phyloP scores from a whole-genome alignment of 2,888 invertebrate genomes.

The Abrostola tripartita region DNA sequence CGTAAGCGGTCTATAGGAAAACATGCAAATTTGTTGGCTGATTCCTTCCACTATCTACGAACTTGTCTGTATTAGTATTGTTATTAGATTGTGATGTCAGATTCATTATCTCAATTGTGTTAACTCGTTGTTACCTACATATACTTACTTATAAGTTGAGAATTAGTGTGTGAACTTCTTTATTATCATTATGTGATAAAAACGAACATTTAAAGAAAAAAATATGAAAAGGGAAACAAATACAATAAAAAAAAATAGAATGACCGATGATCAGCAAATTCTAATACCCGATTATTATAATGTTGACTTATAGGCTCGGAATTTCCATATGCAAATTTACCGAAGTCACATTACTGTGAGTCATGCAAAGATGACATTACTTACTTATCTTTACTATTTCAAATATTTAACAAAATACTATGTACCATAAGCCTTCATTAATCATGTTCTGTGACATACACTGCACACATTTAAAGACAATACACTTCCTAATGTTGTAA shows the following conservation, averaged over 20 bases:
- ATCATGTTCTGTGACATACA: slow-evolving; percentile 11
- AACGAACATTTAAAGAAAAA: not conserved
- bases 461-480: slow-evolving; percentile 11
- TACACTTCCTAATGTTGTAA: slow-evolving; percentile 29
- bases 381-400: slow-evolving; percentile 29
- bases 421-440: slow-evolving; percentile 7
- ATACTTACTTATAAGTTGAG: not conserved
- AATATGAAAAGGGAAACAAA: not conserved
- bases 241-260: slow-evolving; percentile 17
- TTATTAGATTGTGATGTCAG: slow-evolving; percentile 43
- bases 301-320: slow-evolving; percentile 44
- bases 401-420: slow-evolving; percentile 40
- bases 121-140: slow-evolving; percentile 17
- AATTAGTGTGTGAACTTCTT: slow-evolving; percentile 17
- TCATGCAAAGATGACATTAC: slow-evolving; percentile 34
- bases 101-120: slow-evolving; percentile 42
- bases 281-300: slow-evolving; percentile 15
- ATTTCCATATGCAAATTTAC: slow-evolving; percentile 44
- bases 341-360: slow-evolving; percentile 39
- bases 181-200: not conserved
- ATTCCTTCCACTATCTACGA: slow-evolving; percentile 50
- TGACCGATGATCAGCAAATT: slow-evolving; percentile 31
- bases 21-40: slow-evolving; percentile 55
- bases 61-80: slow-evolving; percentile 46
- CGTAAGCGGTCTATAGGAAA: slow-evolving; percentile 45